Evolutionary conservation across 2,113 vertebrate species (phyloP).

Genomic region (Megaceryle maxima): DNA sequence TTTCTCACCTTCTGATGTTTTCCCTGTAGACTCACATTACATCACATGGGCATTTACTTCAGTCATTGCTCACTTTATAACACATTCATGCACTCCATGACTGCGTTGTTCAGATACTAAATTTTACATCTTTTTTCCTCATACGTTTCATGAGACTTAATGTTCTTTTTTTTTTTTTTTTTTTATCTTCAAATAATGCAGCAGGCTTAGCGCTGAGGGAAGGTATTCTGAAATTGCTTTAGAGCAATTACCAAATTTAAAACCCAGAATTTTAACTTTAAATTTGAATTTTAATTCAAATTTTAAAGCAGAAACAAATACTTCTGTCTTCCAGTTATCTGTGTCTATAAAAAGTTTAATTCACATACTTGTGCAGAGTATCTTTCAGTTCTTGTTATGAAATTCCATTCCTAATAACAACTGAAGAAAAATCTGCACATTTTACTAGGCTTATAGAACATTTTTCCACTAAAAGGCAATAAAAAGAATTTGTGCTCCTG

Average conservation of each 20-base stretch:
- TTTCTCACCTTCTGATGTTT: slow-evolving; percentile 35
- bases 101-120: background rate
- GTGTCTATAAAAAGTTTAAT: background rate
- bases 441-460: background rate
- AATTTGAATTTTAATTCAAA: too few species aligned
- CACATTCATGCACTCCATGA: background rate
- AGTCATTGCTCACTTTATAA: slow-evolving; percentile 40
- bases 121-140: background rate
- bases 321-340: background rate
- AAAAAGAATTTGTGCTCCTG: background rate
- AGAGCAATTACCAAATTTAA: background rate
- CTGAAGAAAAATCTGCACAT: background rate
- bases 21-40: slow-evolving; percentile 14
- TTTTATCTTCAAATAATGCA: background rate
- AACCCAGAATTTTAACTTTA: too few species aligned
- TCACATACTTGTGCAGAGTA: background rate
- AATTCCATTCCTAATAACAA: background rate
- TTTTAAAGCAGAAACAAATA: background rate
- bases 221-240: background rate
- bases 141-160: background rate
- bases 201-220: background rate
- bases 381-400: background rate
- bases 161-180: background rate
- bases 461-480: background rate
- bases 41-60: slow-evolving; percentile 12